phyloP scores from a whole-genome alignment of 2,797 vertebrate genomes.

The Saxicola maurus region DNA sequence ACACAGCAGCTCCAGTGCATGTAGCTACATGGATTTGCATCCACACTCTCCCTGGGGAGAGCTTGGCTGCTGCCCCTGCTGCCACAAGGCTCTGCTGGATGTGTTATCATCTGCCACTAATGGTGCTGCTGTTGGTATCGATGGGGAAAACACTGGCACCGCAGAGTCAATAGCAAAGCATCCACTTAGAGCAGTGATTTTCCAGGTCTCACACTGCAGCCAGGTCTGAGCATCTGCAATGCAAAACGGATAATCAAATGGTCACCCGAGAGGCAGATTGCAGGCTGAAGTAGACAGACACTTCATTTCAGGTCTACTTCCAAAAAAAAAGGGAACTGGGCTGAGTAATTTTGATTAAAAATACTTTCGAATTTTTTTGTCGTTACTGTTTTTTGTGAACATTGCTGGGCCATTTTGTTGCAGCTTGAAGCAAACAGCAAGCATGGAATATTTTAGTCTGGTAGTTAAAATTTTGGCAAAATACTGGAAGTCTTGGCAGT shows the following conservation, averaged over 20 bases:
- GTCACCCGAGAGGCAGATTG: background rate
- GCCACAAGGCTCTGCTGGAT: background rate
- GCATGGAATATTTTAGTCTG: slow-evolving; percentile 13
- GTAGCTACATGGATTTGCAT: background rate
- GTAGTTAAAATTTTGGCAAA: slow-evolving; percentile 48
- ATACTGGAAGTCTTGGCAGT: background rate
- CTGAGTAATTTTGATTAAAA: background rate
- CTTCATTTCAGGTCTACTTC: background rate
- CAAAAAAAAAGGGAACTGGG: background rate
- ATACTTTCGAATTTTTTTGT: background rate
- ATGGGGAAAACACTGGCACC: background rate
- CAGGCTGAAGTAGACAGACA: background rate
- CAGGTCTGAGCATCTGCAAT: background rate
- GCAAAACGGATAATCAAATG: background rate
- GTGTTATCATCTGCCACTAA: background rate
- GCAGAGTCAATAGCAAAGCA: background rate
- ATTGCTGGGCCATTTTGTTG: background rate
- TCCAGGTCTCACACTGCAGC: background rate
- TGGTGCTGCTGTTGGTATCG: background rate
- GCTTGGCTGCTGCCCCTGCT: background rate
- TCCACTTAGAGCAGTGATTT: background rate
- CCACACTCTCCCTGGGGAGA: background rate
- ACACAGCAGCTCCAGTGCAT: background rate
- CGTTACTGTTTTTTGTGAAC: background rate
- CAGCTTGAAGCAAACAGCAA: slow-evolving; percentile 9